Evolutionary conservation across 2,113 vertebrate species (phyloP), one percentile per base, ranked within the genome.

Genomic region (Etia nguti): DNA sequence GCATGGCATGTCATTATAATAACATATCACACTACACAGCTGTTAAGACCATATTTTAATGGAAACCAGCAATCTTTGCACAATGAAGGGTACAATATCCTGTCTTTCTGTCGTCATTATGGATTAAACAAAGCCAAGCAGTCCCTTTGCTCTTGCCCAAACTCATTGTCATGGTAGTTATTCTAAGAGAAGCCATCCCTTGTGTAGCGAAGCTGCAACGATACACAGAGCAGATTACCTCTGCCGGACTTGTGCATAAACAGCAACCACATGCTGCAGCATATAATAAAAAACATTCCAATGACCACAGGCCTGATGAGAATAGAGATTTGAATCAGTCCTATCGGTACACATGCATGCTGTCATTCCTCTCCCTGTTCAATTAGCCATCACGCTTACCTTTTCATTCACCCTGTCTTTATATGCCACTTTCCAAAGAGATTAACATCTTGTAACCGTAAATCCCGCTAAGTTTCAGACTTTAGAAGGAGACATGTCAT

Each of bases 71-170:
- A 5, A 84, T 24, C 46, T 83, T 52, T 56, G 70, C 81, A 56
- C 20, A 38, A 80, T 57, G 65, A 82, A 68, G 75, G 75, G 56
- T 48, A 62, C 15, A 68, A 90, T 82, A 73, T 57, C 54, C 52
- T 86, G 54, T 31, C 38, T 82, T 81, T 73, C 50, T 90, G 70
- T 86, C 86, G 79, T 88, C 86, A 85, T 89, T 86, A 75, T 83
- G 85, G 55, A n/a, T 88, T 84, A 92, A 96, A 95, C 90, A 92
- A 92, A 94, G 84, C 93, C 92, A 94, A 94, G 92, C 85, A 92
- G 93, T 87, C 87, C 75, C 24, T 20, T 52, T 22, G 4, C 41
- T 80, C 57, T 41, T 89, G 90, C 86, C 88, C 93, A 87, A 87
- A 65, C 52, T 87, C 59, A 46, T 79, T 90, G 93, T 90, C 87